Evolutionary conservation across 2,888 invertebrate genomes (phyloP).

Genomic region (Epistrophella euchroma): DNA sequence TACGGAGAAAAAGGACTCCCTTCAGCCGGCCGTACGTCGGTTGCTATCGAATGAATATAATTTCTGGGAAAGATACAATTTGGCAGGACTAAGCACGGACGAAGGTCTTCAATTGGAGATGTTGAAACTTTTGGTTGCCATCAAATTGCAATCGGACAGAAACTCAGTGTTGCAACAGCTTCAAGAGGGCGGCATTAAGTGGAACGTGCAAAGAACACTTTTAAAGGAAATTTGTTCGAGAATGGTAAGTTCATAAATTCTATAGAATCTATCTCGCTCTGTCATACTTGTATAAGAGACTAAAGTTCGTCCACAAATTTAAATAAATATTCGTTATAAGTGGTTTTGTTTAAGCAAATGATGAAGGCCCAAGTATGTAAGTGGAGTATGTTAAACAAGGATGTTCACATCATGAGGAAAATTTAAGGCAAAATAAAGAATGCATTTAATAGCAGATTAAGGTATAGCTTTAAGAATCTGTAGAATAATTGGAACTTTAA

Average conservation of each 20-base stretch:
- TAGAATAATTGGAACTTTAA: background rate
- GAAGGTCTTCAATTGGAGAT: conserved; percentile 79
- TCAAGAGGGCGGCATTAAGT: conserved; percentile 71
- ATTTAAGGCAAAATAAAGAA: background rate
- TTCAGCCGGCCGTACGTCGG: conserved; percentile 80
- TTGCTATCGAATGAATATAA: conserved; percentile 81
- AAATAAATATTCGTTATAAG: conserved; percentile 54
- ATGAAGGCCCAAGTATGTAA: conserved; percentile 15
- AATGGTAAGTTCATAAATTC: conserved; percentile 78
- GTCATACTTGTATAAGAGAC: background rate
- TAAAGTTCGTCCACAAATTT: conserved; percentile 32
- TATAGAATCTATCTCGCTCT: background rate
- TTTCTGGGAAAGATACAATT: conserved; percentile 82
- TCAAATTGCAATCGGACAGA: conserved; percentile 76
- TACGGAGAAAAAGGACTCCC: conserved; percentile 79
- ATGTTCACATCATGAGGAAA: conserved; percentile 4
- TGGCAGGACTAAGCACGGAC: conserved; percentile 71
- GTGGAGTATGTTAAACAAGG: conserved; percentile 55
- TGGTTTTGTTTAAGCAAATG: conserved; percentile 58
- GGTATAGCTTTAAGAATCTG: background rate
- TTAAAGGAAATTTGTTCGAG: conserved; percentile 81
- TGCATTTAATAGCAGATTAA: background rate
- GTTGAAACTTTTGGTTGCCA: conserved; percentile 80
- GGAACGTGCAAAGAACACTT: conserved; percentile 79
- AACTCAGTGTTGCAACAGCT: conserved; percentile 64